A percentile compares a stretch with the other conserved stretches of the same genome.
phyloP scores from a whole-genome alignment of 2,888 invertebrate genomes.

The Lasioglossum villosulum region DNA sequence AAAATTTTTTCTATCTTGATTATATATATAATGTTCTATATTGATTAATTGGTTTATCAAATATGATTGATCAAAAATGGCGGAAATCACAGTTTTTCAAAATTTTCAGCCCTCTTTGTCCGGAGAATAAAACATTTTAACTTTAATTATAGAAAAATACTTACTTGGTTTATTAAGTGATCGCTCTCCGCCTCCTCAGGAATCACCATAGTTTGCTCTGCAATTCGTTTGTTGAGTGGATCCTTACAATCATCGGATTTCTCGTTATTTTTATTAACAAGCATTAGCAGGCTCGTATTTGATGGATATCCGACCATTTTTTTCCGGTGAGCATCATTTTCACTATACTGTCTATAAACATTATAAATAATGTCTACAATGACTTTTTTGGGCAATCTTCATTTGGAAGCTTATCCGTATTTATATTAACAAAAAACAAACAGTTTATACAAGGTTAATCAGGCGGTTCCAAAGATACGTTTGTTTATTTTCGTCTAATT shows the following conservation, averaged over 20 bases:
- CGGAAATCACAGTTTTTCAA: too few relatives aligned
- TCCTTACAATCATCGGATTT: slow-evolving; percentile 41
- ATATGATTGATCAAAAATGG: too few relatives aligned
- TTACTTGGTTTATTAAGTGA: slow-evolving; percentile 56
- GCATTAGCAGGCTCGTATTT: slow-evolving; percentile 51
- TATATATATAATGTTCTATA: too few relatives aligned
- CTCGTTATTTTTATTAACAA: slow-evolving; percentile 67
- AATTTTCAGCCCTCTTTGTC: too few relatives aligned
- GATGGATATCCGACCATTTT: slow-evolving; percentile 55
- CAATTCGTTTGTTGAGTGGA: slow-evolving; percentile 32
- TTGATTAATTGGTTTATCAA: too few relatives aligned
- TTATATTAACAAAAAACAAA: background rate
- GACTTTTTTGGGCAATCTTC: background rate
- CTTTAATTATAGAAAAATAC: slow-evolving; percentile 6
- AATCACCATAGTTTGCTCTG: background rate
- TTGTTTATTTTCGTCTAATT: background rate
- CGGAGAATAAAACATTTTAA: background rate
- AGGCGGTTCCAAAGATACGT: background rate
- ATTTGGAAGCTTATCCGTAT: background rate
- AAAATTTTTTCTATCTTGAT: too few relatives aligned
- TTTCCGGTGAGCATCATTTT: slow-evolving; percentile 59
- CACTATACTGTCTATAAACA: slow-evolving; percentile 62
- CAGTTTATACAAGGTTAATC: background rate
- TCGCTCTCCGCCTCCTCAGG: slow-evolving; percentile 25
- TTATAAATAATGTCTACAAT: background rate